phyloP scores from a whole-genome alignment of 2,113 vertebrate genomes.

The Sylvilagus bachmani region DNA sequence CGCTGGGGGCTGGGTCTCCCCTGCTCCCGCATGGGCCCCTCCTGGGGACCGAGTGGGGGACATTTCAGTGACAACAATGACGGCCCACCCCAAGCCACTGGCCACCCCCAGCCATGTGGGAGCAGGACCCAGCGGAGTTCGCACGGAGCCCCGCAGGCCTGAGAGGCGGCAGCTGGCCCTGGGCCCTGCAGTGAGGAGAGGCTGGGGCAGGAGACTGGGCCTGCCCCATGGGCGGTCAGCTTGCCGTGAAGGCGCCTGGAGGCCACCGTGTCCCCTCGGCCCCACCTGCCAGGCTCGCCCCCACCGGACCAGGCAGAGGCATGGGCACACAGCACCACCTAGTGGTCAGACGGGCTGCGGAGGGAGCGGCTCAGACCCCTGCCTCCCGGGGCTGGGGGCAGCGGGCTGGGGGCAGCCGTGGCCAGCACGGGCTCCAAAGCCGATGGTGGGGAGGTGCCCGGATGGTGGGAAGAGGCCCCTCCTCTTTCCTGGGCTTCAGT shows the following conservation, averaged over 20 bases:
- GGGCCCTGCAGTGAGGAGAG: neutral
- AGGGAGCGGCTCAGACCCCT: rapidly evolving
- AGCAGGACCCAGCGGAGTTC: neutral
- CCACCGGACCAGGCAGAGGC: rapidly evolving
- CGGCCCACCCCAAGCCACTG: too few species aligned
- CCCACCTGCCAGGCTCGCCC: neutral
- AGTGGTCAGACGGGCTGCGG: constrained; percentile 42
- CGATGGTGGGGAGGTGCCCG: constrained; percentile 66
- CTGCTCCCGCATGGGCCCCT: too few species aligned
- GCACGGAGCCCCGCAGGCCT: neutral
- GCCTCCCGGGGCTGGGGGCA: neutral
- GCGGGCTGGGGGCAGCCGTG: neutral
- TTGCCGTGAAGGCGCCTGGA: neutral
- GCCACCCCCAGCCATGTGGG: too few species aligned
- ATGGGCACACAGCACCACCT: constrained; percentile 77
- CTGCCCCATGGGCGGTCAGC: rapidly evolving
- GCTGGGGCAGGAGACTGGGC: neutral
- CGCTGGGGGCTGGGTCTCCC: too few species aligned
- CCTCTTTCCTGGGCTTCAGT: constrained; percentile 36
- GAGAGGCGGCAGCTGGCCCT: too few species aligned
- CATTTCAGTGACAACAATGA: too few species aligned
- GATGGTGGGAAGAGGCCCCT: constrained; percentile 68
- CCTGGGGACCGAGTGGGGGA: too few species aligned
- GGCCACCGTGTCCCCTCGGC: rapidly evolving
- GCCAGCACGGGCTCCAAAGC: too few species aligned